Base-by-base conservation (phyloP, 1,140 invertebrate species). In the Dufourea novaeangliae region DNA sequence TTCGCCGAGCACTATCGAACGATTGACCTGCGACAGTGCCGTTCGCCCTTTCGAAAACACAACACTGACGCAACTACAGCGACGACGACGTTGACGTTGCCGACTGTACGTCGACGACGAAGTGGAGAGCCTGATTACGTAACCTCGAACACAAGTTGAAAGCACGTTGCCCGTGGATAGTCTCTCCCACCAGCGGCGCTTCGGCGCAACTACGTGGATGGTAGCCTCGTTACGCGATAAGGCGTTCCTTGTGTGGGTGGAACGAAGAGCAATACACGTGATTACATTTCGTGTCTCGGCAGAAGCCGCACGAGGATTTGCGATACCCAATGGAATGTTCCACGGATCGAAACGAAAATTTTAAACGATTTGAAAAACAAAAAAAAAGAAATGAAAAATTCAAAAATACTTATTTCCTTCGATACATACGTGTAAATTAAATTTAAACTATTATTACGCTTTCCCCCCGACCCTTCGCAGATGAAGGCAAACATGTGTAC, bases 61-160 rank as follows among this genome's bases (percentile, higher is more conserved):
- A n/a, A n/a, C n/a, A n/a, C n/a, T n/a, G n/a, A n/a, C n/a, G n/a
- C n/a, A n/a, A n/a, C n/a, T n/a, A n/a, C n/a, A n/a, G n/a, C n/a
- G n/a, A n/a, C n/a, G n/a, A n/a, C 75, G 57, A 77, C 79, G 66
- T 46, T 41, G 79, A 67, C 61, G 79, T 67, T 67, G 67, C 39
- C 44, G 63, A 50, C 69, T 50, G 46, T 14, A 61, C 75, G 68
- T 72, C 69, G 68, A 83, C 76, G 80, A 68, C 71, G 78, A 66
- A 22, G 50, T 66, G 72, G 79, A 66, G 81, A 76, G 80, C 62
- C 59, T 78, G 81, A 80, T 88, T 88, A 84, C 86, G 82, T 88
- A 88, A 88, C 79, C 69, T 67, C 66, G 72, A 57, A 22, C 50
- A 80, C 73, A 83, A 84, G 67, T 69, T 64, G 85, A 85, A 85